Conservation (phyloP, 2,797 vertebrate genomes). For the Limnodromus scolopaceus region DNA sequence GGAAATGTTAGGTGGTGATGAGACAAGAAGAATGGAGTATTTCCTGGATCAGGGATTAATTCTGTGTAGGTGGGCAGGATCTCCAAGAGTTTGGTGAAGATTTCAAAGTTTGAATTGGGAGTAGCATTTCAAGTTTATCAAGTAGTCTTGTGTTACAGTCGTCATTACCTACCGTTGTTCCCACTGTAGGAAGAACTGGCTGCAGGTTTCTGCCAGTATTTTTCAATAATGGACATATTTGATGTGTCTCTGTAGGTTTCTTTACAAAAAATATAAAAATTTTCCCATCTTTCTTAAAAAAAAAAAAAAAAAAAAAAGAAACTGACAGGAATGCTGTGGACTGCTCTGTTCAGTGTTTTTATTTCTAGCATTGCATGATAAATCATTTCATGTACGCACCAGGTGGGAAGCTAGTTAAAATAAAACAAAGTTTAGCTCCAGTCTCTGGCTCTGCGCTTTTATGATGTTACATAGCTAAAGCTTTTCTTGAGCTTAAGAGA, state of each 20-base stretch:
- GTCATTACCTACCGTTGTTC: background rate
- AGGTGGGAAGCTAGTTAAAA: conserved; percentile 3
- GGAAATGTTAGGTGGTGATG: conserved; percentile 5
- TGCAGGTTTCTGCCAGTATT: background rate
- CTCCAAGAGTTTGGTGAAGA: background rate
- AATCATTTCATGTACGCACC: background rate
- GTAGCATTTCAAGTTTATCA: background rate
- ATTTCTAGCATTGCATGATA: background rate
- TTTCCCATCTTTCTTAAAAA: background rate
- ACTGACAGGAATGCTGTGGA: background rate
- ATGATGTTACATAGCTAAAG: background rate
- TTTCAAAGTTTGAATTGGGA: background rate
- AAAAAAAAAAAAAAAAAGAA: background rate
- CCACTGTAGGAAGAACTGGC: background rate
- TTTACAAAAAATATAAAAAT: background rate
- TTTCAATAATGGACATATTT: background rate
- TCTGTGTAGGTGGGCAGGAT: background rate
- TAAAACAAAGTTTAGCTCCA: background rate
- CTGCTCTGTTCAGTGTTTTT: background rate
- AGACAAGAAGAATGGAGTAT: background rate
- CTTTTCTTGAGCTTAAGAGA: background rate
- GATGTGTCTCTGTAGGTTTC: background rate
- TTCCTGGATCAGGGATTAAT: conserved; percentile 8
- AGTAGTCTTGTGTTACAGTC: background rate
- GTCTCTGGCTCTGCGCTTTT: background rate